Evolutionary conservation across 2,888 invertebrate species (phyloP).

Genomic region (Polydrusus pterygomalis): DNA sequence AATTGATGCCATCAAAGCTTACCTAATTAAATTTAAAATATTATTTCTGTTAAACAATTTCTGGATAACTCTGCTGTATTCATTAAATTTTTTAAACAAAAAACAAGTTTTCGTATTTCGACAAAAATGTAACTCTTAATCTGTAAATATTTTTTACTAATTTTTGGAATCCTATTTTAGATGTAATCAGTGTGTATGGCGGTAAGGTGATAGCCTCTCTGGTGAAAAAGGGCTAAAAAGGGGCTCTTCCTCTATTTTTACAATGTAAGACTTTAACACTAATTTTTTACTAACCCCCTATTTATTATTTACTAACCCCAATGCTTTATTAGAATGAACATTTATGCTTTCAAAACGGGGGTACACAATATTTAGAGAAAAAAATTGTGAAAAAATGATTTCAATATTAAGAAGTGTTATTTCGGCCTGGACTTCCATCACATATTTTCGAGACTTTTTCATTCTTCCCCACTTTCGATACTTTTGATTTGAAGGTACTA

Average conservation of each 20-base stretch:
- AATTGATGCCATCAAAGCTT: too few relatives aligned
- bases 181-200: slow-evolving; percentile 92
- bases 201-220: slow-evolving; percentile 77
- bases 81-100: too few relatives aligned
- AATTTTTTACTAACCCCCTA: slow-evolving; percentile 40
- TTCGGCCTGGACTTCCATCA: too few relatives aligned
- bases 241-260: slow-evolving; percentile 65
- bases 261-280: slow-evolving; percentile 70
- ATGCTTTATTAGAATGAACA: slow-evolving; percentile 16
- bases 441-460: too few relatives aligned
- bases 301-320: slow-evolving; percentile 38
- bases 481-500: too few relatives aligned
- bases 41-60: too few relatives aligned
- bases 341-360: not conserved
- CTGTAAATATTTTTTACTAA: slow-evolving; percentile 49
- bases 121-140: not conserved
- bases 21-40: too few relatives aligned
- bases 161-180: slow-evolving; percentile 76
- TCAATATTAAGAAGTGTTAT: too few relatives aligned
- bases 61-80: too few relatives aligned
- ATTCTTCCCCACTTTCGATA: too few relatives aligned
- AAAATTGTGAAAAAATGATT: too few relatives aligned
- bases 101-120: not conserved
- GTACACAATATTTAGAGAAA: too few relatives aligned
- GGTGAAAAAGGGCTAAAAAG: slow-evolving; percentile 71